Percentiles rank a stretch among this genome's conserved stretches.
Evolutionary conservation across 2,888 invertebrate species (phyloP).

Genomic region (Watsonalla cultraria): DNA sequence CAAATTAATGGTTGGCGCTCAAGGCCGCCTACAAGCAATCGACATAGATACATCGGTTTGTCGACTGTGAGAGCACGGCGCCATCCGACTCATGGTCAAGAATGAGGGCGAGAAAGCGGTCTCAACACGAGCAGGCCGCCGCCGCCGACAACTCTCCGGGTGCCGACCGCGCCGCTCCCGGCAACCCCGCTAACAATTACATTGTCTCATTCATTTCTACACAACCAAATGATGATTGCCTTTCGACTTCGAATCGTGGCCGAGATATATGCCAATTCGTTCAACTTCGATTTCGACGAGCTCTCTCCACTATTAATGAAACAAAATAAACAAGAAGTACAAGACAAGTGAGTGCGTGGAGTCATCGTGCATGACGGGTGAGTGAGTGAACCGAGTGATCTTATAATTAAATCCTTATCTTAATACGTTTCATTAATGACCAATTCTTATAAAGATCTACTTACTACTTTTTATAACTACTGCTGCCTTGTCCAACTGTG

Average conservation of each 20-base stretch:
- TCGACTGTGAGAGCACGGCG: constrained; percentile 69
- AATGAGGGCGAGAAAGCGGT: constrained; percentile 72
- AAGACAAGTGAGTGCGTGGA: constrained; percentile 27
- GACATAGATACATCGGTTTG: constrained; percentile 75
- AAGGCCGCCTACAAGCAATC: constrained; percentile 76
- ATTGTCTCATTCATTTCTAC: constrained; percentile 36
- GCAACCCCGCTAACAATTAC: constrained; percentile 14
- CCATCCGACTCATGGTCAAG: constrained; percentile 60
- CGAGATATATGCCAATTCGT: constrained; percentile 27
- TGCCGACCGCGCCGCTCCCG: constrained; percentile 16
- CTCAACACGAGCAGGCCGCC: constrained; percentile 35
- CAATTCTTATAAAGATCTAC: no score
- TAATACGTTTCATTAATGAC: no score
- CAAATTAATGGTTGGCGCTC: constrained; percentile 74
- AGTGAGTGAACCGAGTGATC: constrained; percentile 26
- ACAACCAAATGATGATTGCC: constrained; percentile 34
- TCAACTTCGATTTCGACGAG: constrained; percentile 37
- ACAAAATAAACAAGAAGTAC: constrained; percentile 29
- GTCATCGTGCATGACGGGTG: constrained; percentile 10
- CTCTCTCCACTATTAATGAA: constrained; percentile 43
- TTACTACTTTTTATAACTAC: no score
- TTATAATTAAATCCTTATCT: constrained; percentile 58
- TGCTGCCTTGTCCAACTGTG: no score
- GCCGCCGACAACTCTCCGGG: constrained; percentile 9
- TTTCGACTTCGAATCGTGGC: constrained; percentile 28